Base-by-base conservation (phyloP, 2,888 invertebrate species). In the Drosophila gaucha region DNA sequence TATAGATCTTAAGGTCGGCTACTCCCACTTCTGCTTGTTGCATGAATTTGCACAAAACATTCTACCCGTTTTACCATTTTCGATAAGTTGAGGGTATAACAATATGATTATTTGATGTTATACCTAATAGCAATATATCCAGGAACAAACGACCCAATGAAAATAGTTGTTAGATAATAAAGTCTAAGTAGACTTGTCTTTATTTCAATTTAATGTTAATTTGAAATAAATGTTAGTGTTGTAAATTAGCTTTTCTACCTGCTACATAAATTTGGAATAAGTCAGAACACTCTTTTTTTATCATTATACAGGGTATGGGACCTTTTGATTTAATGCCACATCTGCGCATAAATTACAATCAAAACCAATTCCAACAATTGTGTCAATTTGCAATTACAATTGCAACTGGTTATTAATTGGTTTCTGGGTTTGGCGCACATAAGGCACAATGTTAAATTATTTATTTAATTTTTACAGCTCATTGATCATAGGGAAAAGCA, bases 401-500 rank as follows among this genome's bases (percentile, higher is more conserved):
- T 56, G 49, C 49, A 74, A 43, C 52, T 66, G 43, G 44, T 66
- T 74, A 65, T 84, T 84, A 68, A 79, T 80, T 80, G 78, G 78
- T 74, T 71, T 49, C 46, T 46, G 46, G 46, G 31, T 8, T 46
- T 31, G 43, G 30, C 60, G 18, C 41, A 36, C 56, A 57, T 46
- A 44, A 46, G 18, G 24, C 50, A 33, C 43, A 80, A 58, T 57
- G 35, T 58, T 57, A 14, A 57, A 76, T 83, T 68, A 65, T 82
- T 79, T 74, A 67, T 59, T 49, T 36, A 66, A 52, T 60, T 60
- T 54, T 58, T 49, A 47, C 59, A 71, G 35, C 51, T n/a, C n/a
- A 67, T 50, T 64, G 49, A 55, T 20, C 31, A 47, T 14, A 43
- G 51, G 38, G 30, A 62, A 58, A 52, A 54, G 47, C 50, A 55